Percentiles rank a stretch among this genome's conserved stretches.
Conservation (phyloP, 1,140 invertebrate genomes). For the Microplitis mediator region DNA sequence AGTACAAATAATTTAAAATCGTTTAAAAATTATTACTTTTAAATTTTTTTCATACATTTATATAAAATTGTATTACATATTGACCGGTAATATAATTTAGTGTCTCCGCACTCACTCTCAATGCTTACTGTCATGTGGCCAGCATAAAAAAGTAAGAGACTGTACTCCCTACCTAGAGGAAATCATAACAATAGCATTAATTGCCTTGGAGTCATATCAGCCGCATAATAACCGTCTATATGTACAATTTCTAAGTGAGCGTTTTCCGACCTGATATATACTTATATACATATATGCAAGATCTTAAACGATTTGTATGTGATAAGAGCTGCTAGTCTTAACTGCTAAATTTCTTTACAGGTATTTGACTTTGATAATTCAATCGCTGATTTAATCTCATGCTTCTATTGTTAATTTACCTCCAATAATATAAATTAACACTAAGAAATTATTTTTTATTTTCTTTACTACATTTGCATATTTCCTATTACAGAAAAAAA, state of each 20-base stretch:
- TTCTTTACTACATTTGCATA: too few species aligned
- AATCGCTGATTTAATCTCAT: background rate
- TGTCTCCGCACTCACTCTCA: slow-evolving; percentile 38
- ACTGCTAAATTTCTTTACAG: background rate
- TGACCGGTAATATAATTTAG: background rate
- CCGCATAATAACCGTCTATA: slow-evolving; percentile 51
- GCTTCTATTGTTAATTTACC: too few species aligned
- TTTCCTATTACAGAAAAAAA: too few species aligned
- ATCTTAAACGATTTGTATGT: background rate
- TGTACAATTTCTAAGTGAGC: slow-evolving; percentile 2
- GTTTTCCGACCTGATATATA: slow-evolving; percentile 1
- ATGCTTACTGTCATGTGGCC: slow-evolving; percentile 29
- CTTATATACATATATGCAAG: background rate
- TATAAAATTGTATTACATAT: too few species aligned
- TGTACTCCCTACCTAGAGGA: slow-evolving; percentile 28
- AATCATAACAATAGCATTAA: slow-evolving; percentile 62
- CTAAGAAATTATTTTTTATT: too few species aligned
- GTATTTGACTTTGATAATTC: background rate
- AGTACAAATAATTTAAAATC: too few species aligned
- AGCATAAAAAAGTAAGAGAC: slow-evolving; percentile 5
- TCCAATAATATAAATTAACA: too few species aligned
- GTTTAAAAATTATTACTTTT: too few species aligned
- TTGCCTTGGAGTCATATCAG: slow-evolving; percentile 53
- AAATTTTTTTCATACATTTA: too few species aligned
- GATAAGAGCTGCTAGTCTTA: background rate